Percentiles rank a stretch among this genome's conserved stretches.
Evolutionary conservation across 2,888 invertebrate genomes (phyloP).

Genomic region (Pherbina coryleti): DNA sequence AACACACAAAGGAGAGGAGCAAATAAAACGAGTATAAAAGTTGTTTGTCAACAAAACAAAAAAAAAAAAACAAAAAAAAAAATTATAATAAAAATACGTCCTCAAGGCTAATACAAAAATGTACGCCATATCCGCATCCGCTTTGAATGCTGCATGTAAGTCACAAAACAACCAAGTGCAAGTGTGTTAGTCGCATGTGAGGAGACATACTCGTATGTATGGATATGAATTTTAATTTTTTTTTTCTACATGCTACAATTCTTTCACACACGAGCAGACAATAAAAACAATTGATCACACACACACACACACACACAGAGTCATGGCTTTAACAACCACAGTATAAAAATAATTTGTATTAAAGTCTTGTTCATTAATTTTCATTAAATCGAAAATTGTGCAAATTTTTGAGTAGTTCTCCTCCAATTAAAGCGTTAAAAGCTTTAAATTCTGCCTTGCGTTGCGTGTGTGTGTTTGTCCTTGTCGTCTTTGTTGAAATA

Average conservation of each 20-base stretch:
- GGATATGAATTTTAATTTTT: neutral
- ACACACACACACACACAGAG: neutral
- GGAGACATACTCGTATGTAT: neutral
- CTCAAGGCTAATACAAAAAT: conserved; percentile 33
- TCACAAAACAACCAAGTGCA: neutral
- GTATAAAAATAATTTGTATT: conserved; percentile 16
- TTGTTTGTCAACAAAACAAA: neutral
- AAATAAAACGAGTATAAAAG: neutral
- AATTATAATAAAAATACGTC: conserved; percentile 31
- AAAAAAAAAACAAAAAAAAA: neutral
- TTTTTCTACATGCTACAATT: conserved; percentile 7
- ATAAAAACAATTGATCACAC: conserved; percentile 5
- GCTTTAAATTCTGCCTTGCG: conserved; percentile 1
- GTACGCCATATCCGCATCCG: conserved; percentile 34
- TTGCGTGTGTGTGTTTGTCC: neutral
- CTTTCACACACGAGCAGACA: conserved; percentile 24
- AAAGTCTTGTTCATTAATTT: neutral
- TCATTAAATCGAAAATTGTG: neutral
- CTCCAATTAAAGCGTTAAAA: neutral
- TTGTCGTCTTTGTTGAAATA: neutral
- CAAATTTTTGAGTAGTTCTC: neutral
- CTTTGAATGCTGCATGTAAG: conserved; percentile 9
- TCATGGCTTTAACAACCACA: neutral
- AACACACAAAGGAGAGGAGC: neutral
- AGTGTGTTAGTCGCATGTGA: neutral